Base-by-base conservation (phyloP, 2,888 invertebrate genomes). In the Cerceris rybyensis region DNA sequence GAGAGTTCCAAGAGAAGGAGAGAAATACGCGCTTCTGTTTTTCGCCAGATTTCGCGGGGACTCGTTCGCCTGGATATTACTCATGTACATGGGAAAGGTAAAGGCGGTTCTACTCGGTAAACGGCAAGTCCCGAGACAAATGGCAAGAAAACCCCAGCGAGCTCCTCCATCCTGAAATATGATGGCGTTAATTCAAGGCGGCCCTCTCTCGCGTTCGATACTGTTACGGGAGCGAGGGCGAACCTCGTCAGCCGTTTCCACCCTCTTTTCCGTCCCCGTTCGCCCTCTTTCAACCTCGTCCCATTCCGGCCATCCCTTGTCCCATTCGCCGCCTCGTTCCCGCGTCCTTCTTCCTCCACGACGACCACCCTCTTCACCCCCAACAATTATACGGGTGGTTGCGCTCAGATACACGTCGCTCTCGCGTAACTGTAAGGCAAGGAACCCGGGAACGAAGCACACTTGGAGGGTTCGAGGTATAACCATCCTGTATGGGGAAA, bases 381-480 rank as follows among this genome's bases (percentile, higher is more conserved):
- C 88, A 88, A 89, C 92, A 92, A 92, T 92, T 92, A 92, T 90
- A 90, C 91, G 91, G 88, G 75, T 90, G 91, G 91, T 88, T 91
- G 92, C 90, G 86, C 89, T 88, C 86, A 81, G 89, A 89, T 91
- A 91, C 91, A 88, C 89, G 90, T 90, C 88, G 88, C 88, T 90
- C 89, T 89, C 87, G 86, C 91, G 91, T 89, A 90, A 91, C 90
- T 90, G 89, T 89, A 88, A 88, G 87, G 86, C 86, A 88, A 87
- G 84, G 81, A 75, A 72, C 28, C 28, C 85, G 87, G 80, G 83
- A 80, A 81, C 85, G 85, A 73, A 74, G 81, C 54, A 81, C 76
- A 76, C 70, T 72, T 75, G 81, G 82, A 86, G 84, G 85, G 82
- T 81, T 50, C 75, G 54, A 11, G 28, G n/a, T 17, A 8, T 39